Conservation (phyloP, 1,140 invertebrate genomes). For the Cataglyphis hispanica region DNA sequence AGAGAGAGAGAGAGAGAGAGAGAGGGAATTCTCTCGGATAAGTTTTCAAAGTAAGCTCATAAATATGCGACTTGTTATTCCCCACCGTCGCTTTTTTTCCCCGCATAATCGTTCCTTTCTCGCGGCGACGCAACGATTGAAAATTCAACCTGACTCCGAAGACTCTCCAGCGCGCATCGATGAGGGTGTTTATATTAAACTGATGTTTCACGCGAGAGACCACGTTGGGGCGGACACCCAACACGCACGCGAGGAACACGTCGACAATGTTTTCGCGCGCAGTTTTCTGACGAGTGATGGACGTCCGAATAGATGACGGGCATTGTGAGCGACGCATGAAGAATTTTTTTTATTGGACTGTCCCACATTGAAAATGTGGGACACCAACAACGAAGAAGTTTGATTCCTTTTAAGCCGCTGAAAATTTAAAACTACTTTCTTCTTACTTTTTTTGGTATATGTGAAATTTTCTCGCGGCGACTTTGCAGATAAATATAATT, state of each 20-base stretch:
- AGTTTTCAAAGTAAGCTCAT: slow-evolving; percentile 76
- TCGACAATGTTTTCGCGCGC: slow-evolving; percentile 55
- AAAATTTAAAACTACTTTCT: background rate
- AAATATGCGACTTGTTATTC: slow-evolving; percentile 74
- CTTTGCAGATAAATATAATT: background rate
- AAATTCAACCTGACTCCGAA: slow-evolving; percentile 65
- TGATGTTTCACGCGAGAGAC: slow-evolving; percentile 50
- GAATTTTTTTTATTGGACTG: slow-evolving; percentile 21
- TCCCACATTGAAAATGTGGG: too few relatives aligned
- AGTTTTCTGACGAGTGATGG: slow-evolving; percentile 40
- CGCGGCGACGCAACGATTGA: slow-evolving; percentile 61
- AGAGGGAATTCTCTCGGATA: slow-evolving; percentile 17
- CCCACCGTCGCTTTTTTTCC: slow-evolving; percentile 54
- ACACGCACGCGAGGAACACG: slow-evolving; percentile 39
- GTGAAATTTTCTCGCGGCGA: background rate
- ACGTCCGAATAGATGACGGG: slow-evolving; percentile 34
- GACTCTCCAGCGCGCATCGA: slow-evolving; percentile 46
- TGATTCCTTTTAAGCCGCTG: background rate
- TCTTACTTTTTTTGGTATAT: background rate
- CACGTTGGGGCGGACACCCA: slow-evolving; percentile 10
- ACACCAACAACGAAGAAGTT: background rate
- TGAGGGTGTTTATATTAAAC: slow-evolving; percentile 71
- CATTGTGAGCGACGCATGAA: slow-evolving; percentile 27
- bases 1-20: slow-evolving; percentile 7
- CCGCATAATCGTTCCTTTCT: slow-evolving; percentile 37